Evolutionary conservation across 2,113 vertebrate genomes (phyloP).

Genomic region (Enhydra lutris): DNA sequence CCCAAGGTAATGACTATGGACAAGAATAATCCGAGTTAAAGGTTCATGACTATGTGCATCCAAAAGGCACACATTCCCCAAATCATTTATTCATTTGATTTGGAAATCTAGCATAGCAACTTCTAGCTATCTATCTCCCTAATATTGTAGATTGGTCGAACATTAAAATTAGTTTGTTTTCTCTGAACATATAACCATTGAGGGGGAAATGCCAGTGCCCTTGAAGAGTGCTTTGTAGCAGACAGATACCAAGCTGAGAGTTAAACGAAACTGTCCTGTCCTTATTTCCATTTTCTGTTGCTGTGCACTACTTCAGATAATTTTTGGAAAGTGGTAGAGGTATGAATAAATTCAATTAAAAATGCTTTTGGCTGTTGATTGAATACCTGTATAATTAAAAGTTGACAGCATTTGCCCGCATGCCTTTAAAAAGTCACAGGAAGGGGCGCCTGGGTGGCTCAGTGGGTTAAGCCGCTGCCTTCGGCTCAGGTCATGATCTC

Average conservation of each 20-base stretch:
- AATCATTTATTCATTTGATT: background rate
- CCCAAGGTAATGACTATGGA: background rate
- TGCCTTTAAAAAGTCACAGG: conserved; percentile 62
- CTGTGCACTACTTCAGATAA: conserved; percentile 35
- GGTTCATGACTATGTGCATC: background rate
- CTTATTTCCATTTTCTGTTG: conserved; percentile 40
- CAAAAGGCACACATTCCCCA: background rate
- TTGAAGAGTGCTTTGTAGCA: background rate
- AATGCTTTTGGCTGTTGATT: conserved; percentile 59
- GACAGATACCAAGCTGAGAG: background rate
- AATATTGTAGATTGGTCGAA: conserved; percentile 23
- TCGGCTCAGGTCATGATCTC: too few species aligned
- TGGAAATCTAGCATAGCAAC: background rate
- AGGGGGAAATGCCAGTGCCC: background rate
- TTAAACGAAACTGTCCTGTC: background rate
- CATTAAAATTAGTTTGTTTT: conserved; percentile 36
- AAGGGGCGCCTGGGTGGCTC: too few species aligned
- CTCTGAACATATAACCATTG: background rate
- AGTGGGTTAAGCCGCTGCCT: too few species aligned
- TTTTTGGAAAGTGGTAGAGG: conserved; percentile 48
- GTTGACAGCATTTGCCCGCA: conserved; percentile 44
- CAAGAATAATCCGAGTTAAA: background rate
- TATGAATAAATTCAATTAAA: conserved; percentile 59
- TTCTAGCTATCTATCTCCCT: background rate
- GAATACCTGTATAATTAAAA: conserved; percentile 66